phyloP scores from a whole-genome alignment of 2,888 invertebrate genomes.

The Tetanocera ferruginea region DNA sequence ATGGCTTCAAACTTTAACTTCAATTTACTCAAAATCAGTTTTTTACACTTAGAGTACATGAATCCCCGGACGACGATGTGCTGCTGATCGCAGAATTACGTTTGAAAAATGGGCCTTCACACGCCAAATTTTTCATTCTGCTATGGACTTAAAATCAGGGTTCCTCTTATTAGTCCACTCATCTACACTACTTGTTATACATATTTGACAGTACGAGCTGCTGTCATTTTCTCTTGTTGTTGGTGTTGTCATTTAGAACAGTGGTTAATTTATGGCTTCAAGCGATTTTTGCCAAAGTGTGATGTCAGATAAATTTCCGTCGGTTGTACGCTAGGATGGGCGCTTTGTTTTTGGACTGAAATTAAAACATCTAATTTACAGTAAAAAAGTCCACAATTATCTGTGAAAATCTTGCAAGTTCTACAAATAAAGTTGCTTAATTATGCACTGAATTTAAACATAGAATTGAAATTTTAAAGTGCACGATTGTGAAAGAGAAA shows the following conservation, averaged over 20 bases:
- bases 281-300: conserved; percentile 20
- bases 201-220: neutral
- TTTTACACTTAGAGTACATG: too few species aligned
- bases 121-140: too few species aligned
- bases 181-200: neutral
- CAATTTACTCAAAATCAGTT: too few species aligned
- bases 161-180: neutral
- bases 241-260: neutral
- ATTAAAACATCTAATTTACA: neutral
- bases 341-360: neutral
- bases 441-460: neutral
- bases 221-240: neutral
- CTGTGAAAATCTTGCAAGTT: neutral
- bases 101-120: too few species aligned
- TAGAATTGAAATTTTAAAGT: neutral
- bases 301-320: conserved; percentile 27
- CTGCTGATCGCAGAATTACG: too few species aligned
- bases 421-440: neutral
- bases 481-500: neutral
- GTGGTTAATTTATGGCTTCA: neutral
- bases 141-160: too few species aligned
- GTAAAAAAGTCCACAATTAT: neutral
- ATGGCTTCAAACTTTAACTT: too few species aligned
- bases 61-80: too few species aligned
- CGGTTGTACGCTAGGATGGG: conserved; percentile 4